A percentile compares a stretch with the other conserved stretches of the same genome.
phyloP scores from a whole-genome alignment of 2,113 vertebrate species.

The Chelonoidis abingdonii region DNA sequence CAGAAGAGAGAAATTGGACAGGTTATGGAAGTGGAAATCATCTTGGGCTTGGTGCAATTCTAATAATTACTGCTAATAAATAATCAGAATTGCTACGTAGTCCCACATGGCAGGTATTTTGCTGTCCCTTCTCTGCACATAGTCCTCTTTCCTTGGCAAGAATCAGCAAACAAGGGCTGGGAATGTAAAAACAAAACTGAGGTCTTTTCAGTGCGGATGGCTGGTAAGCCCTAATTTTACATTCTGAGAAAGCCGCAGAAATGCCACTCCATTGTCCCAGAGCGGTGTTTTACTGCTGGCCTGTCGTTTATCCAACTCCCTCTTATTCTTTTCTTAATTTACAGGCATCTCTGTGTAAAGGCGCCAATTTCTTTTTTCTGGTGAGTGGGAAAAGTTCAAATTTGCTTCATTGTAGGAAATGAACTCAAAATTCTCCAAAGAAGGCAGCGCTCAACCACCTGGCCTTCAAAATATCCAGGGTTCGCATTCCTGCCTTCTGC shows the following conservation, averaged over 20 bases:
- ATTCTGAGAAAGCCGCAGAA: background rate
- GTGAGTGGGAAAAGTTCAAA: background rate
- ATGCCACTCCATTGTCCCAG: background rate
- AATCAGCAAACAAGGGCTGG: background rate
- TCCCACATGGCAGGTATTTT: background rate
- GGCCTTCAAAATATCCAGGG: rapidly evolving
- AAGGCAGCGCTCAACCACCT: background rate
- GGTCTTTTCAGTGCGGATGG: background rate
- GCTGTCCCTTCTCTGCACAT: background rate
- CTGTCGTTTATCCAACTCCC: background rate
- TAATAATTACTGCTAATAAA: background rate
- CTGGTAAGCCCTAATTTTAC: rapidly evolving
- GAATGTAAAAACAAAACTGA: background rate
- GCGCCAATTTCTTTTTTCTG: background rate
- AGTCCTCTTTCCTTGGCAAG: background rate
- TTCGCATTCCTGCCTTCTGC: background rate
- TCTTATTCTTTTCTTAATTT: background rate
- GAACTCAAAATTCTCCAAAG: background rate
- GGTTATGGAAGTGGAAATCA: background rate
- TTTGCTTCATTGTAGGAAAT: background rate
- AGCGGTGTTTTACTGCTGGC: background rate
- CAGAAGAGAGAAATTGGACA: rapidly evolving
- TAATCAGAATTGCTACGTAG: background rate
- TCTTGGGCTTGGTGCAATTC: rapidly evolving
- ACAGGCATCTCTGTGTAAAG: background rate